Evolutionary conservation across 2,113 vertebrate genomes (phyloP).

Genomic region (Laticauda laticaudata): DNA sequence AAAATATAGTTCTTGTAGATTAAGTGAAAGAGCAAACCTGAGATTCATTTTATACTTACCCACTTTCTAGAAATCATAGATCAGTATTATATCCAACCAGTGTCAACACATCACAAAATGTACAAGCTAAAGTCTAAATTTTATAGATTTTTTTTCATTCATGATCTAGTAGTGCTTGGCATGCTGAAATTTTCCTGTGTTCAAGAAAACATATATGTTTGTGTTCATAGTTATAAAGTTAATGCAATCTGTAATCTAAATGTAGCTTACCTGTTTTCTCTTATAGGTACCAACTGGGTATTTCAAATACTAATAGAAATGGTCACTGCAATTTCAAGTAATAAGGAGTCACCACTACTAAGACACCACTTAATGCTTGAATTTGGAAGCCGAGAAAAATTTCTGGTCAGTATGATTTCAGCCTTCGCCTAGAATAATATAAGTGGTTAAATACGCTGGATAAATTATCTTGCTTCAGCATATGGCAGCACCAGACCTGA

Average conservation of each 20-base stretch:
- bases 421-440: background rate
- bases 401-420: slow-evolving; percentile 48
- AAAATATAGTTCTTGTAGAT: background rate
- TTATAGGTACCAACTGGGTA: slow-evolving; percentile 60
- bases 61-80: background rate
- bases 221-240: background rate
- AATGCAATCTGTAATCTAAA: background rate
- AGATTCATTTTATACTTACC: background rate
- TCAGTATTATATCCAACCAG: background rate
- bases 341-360: slow-evolving; percentile 30
- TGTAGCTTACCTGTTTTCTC: slow-evolving; percentile 11
- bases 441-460: background rate
- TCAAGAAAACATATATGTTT: background rate
- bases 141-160: background rate
- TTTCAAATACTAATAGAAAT: slow-evolving; percentile 53
- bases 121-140: background rate
- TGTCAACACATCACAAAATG: background rate
- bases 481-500: background rate
- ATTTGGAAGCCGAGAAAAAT: slow-evolving; percentile 54
- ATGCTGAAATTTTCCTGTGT: background rate
- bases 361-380: slow-evolving; percentile 48
- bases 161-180: background rate
- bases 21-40: background rate
- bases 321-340: slow-evolving; percentile 31
- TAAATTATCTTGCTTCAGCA: background rate